Conservation (phyloP, 1,140 invertebrate genomes). For the Dendroctonus valens region DNA sequence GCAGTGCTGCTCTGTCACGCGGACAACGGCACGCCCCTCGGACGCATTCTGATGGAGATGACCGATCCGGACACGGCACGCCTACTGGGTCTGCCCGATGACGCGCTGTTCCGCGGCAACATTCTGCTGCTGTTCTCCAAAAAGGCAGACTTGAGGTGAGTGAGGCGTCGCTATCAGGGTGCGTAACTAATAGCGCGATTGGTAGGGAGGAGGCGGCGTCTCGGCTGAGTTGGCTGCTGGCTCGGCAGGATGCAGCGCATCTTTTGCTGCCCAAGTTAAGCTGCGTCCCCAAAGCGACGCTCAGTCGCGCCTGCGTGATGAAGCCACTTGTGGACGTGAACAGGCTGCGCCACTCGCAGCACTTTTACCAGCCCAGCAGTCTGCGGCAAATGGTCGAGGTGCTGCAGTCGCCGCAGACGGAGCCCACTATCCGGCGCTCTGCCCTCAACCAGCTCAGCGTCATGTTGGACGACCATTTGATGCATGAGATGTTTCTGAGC, state of each 20-base stretch:
- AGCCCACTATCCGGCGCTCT: conserved; percentile 58
- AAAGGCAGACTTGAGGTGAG: conserved; percentile 41
- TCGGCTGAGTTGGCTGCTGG: conserved; percentile 55
- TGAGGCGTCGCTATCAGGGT: background rate
- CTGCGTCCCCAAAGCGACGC: conserved; percentile 51
- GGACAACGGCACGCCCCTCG: conserved; percentile 50
- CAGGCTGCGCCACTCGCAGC: conserved; percentile 38
- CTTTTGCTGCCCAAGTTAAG: conserved; percentile 53
- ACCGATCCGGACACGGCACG: conserved; percentile 57
- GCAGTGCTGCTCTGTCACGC: conserved; percentile 55
- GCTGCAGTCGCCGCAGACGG: conserved; percentile 50
- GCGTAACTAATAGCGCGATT: background rate
- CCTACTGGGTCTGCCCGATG: conserved; percentile 21
- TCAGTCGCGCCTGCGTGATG: conserved; percentile 51
- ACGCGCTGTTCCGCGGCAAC: conserved; percentile 52
- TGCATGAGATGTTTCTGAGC: conserved; percentile 56
- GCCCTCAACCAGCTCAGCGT: conserved; percentile 60
- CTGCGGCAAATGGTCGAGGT: conserved; percentile 52
- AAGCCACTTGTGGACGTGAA: conserved; percentile 41
- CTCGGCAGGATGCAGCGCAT: conserved; percentile 49
- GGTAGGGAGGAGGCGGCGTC: conserved; percentile 54
- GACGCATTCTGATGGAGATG: conserved; percentile 60
- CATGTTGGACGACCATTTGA: conserved; percentile 57
- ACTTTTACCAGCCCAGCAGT: conserved; percentile 51
- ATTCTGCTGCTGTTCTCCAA: conserved; percentile 52